Evolutionary conservation across 2,888 invertebrate species (phyloP), one percentile per base, ranked within the genome.

Genomic region (Hypena proboscidalis): DNA sequence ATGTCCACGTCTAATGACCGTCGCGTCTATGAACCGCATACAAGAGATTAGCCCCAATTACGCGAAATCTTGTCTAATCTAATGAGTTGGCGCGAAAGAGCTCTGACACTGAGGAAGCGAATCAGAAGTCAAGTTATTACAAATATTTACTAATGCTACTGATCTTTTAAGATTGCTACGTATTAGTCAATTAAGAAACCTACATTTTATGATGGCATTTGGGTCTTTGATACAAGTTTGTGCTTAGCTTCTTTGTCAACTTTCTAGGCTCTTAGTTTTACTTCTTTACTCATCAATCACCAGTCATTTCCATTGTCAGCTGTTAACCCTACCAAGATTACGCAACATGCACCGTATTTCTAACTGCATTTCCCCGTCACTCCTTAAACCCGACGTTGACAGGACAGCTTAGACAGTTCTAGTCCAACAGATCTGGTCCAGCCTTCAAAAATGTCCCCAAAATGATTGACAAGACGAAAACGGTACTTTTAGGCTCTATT

Each of bases 401-500:
- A 31, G 27, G 13, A 22, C 29, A 25, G 19, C 34, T 36, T 34
- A 13, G 22, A 32, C 34, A 45, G 29, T 23, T 41, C 23, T 19
- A 27, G 33, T 21, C 14, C 2, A 32, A 43, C 37, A 36, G 37
- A 29, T 38, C 9, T 40, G 21, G 44, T n/a, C 15, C 44, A 45
- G 31, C 25, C 13, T 23, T 44, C 46, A 42, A 41, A 51, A 42
- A 43, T 41, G 43, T 49, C 41, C 9, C 15, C 4, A 53, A 47
- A 47, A 27, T 57, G 61, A 62, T 53, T 60, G 61, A 64, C 65
- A 48, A 27, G 14, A 20, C 13, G 33, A 15, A 23, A 38, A 33
- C 37, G 33, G 37, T 44, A 38, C 20, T 44, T 44, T 27, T 27
- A 23, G n/a, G n/a, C n/a, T n/a, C n/a, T n/a, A n/a, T n/a, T n/a